phyloP scores from a whole-genome alignment of 2,888 invertebrate species.

The Eilema sororculum region DNA sequence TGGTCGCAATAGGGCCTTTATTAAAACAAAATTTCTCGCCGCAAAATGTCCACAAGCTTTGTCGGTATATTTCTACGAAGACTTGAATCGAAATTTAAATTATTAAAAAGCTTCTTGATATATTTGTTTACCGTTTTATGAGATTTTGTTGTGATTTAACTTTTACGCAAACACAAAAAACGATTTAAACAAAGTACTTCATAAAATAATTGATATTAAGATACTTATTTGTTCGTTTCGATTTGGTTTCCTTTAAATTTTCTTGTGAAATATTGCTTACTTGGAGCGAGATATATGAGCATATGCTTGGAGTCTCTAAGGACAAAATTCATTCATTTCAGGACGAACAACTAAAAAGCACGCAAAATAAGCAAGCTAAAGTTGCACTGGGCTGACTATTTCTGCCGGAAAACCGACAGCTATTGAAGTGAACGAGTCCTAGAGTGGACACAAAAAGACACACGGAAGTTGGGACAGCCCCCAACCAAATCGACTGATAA shows the following conservation, averaged over 20 bases:
- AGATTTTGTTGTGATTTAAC: neutral
- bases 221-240: neutral
- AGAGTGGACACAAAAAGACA: no score
- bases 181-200: neutral
- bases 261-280: neutral
- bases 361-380: no score
- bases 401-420: no score
- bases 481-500: no score
- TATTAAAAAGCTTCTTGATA: conserved; percentile 53
- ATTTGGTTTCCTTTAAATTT: neutral
- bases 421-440: no score
- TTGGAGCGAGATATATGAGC: no score
- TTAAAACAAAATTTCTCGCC: conserved; percentile 85
- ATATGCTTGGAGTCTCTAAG: no score
- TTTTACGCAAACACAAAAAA: no score
- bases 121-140: conserved; percentile 11
- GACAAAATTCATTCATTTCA: no score
- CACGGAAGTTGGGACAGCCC: no score
- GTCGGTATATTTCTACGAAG: conserved; percentile 59
- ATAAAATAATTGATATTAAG: neutral
- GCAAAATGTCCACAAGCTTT: conserved; percentile 78
- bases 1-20: conserved; percentile 78
- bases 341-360: no score
- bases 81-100: conserved; percentile 59
- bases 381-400: no score